These are phyloP conservation scores for Caradrina clavipalpis DNA, from an alignment of 2,888 invertebrate genomes.

Conservation along the genomic window DNA sequence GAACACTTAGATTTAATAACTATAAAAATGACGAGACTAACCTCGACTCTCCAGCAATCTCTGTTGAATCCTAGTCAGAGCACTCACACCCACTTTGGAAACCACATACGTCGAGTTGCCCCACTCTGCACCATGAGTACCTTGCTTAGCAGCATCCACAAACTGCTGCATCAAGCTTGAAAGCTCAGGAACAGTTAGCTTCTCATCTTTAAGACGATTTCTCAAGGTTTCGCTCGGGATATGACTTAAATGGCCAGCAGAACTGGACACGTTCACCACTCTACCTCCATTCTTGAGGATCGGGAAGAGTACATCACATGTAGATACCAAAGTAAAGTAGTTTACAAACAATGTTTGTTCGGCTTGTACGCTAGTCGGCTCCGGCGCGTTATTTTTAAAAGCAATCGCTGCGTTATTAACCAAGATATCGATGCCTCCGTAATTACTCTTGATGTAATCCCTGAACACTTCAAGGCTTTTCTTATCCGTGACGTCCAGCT, in stretches of 20 bases:
- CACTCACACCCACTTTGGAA: slow-evolving; percentile 94
- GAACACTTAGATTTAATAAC: not conserved
- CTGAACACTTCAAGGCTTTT: slow-evolving; percentile 91
- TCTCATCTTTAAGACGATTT: slow-evolving; percentile 88
- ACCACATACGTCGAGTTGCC: slow-evolving; percentile 92
- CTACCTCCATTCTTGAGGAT: slow-evolving; percentile 92
- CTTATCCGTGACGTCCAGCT: slow-evolving; percentile 92
- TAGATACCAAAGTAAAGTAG: slow-evolving; percentile 92
- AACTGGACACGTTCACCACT: slow-evolving; percentile 94
- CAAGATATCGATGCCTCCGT: slow-evolving; percentile 93
- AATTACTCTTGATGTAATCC: slow-evolving; percentile 90
- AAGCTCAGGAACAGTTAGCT: slow-evolving; percentile 90
- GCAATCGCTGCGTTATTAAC: slow-evolving; percentile 95
- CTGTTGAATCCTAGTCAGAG: slow-evolving; percentile 93
- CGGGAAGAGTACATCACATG: slow-evolving; percentile 94
- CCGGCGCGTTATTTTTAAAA: slow-evolving; percentile 91
- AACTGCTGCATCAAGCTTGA: slow-evolving; percentile 92
- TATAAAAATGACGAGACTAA: slow-evolving; percentile 45
- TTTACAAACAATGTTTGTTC: slow-evolving; percentile 93
- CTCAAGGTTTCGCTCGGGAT: slow-evolving; percentile 90
- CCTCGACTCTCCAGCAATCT: slow-evolving; percentile 80
- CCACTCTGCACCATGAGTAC: slow-evolving; percentile 87
- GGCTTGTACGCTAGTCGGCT: slow-evolving; percentile 93
- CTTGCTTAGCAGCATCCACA: slow-evolving; percentile 89
- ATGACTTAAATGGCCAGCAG: slow-evolving; percentile 90